Base-by-base conservation (phyloP, 2,888 invertebrate species). In the Protophormia terraenovae region DNA sequence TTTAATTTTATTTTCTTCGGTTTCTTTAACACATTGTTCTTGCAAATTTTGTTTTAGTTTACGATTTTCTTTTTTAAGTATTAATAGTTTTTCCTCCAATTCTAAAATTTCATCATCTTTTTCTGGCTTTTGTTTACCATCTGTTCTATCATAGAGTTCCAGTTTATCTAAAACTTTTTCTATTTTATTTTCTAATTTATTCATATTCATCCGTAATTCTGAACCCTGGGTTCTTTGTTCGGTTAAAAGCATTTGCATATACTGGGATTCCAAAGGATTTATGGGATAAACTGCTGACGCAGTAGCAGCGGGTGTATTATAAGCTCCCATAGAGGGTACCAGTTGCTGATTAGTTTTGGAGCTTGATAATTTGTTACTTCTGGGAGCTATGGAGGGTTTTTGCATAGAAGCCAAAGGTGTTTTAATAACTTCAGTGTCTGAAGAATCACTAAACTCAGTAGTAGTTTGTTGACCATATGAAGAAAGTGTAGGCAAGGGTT, bases 201-300 rank as follows among this genome's bases (percentile, higher is more conserved):
- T 92, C 84, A 96, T 92, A 86, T 94, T 94, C 92, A 95, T 93
- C 86, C 95, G 93, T n/a, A 96, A 91, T 90, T 96, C 96, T 8
- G 95, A 93, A 89, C 95, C 95, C 83, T 95, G 95, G 19, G 94
- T 94, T 85, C 95, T 92, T 75, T 94, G 94, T 91, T 95, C 95
- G 2, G 94, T 92, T 67, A 95, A 89, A 82, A 95, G 92, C 87
- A 95, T 91, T 86, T 94, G 94, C 53, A 94, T 89, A 84, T 93
- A 93, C 58, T 94, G 93, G 87, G 92, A 89, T 1, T 92, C 89
- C 87, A 87, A 55, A 88, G 79, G 58, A 87, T 87, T 38, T 80
- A 62, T 29, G 41, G 84, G 50, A 71, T 79, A 82, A 3, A 73
- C 35, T 2, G 66, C 16, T 14, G 24, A 14, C 3, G 55, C 7